A percentile compares a stretch with the other conserved stretches of the same genome.
phyloP scores from a whole-genome alignment of 2,113 vertebrate genomes.

The Pagrus major region DNA sequence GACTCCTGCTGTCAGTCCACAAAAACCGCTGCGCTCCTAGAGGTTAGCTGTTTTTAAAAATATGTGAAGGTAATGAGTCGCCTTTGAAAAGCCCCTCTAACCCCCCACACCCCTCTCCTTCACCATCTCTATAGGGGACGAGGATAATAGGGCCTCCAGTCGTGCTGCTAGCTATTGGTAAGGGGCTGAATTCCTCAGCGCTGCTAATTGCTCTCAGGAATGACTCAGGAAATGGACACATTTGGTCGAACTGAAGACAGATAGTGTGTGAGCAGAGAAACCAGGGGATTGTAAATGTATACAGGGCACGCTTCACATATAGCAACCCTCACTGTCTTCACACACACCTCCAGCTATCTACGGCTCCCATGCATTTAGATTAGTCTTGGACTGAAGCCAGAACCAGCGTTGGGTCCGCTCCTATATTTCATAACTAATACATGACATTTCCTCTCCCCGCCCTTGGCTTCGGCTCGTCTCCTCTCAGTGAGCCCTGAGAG shows the following conservation, averaged over 20 bases:
- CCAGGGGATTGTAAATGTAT: slow-evolving; percentile 5
- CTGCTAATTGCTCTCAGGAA: slow-evolving; percentile 78
- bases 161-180: slow-evolving; percentile 54
- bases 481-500: slow-evolving; percentile 37
- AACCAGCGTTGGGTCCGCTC: slow-evolving; percentile 20
- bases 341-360: slow-evolving; percentile 46
- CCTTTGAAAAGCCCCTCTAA: slow-evolving; percentile 32
- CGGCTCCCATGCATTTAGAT: slow-evolving; percentile 27
- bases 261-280: slow-evolving; percentile 59
- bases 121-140: slow-evolving; percentile 58
- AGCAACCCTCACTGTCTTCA: slow-evolving; percentile 10
- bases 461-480: slow-evolving; percentile 62
- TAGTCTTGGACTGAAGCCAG: slow-evolving; percentile 65
- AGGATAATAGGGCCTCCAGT: slow-evolving; percentile 72
- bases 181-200: slow-evolving; percentile 71
- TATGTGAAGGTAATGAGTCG: slow-evolving; percentile 55
- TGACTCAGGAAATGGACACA: slow-evolving; percentile 78
- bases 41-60: slow-evolving; percentile 10
- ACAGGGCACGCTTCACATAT: slow-evolving; percentile 6
- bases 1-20: slow-evolving; percentile 32
- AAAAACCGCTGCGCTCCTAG: background rate
- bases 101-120: slow-evolving; percentile 4
- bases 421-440: slow-evolving; percentile 72
- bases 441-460: slow-evolving; percentile 74
- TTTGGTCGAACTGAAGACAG: slow-evolving; percentile 69